Evolutionary conservation across 2,113 vertebrate species (phyloP).

Genomic region (Crotalus tigris): DNA sequence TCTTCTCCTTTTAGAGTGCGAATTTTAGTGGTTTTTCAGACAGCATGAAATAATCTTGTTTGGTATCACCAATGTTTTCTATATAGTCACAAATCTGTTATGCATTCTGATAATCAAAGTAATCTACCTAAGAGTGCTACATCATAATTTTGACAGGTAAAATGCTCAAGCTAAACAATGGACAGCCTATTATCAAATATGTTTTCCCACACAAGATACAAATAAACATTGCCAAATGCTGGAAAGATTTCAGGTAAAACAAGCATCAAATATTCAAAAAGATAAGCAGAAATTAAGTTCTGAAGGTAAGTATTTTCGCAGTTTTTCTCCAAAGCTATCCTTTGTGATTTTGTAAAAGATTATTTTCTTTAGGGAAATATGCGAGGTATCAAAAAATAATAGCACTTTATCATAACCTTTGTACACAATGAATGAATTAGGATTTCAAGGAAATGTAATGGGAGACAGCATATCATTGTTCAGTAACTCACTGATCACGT

Average conservation of each 20-base stretch:
- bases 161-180: background rate
- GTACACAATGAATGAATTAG: conserved; percentile 48
- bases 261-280: conserved; percentile 26
- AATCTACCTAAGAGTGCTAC: background rate
- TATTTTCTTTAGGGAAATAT: conserved; percentile 26
- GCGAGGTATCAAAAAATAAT: background rate
- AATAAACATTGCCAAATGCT: conserved; percentile 9
- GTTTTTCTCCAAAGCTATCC: conserved; percentile 17
- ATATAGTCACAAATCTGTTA: background rate
- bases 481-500: conserved; percentile 30
- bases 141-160: conserved; percentile 7
- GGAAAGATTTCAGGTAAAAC: conserved; percentile 13
- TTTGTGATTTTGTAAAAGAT: conserved; percentile 7
- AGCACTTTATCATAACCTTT: conserved; percentile 26
- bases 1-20: background rate
- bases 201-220: conserved; percentile 8
- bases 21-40: conserved; percentile 18
- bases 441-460: conserved; percentile 35
- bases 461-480: conserved; percentile 49
- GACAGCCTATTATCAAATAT: background rate
- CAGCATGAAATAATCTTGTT: conserved; percentile 1
- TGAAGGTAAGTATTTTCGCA: background rate
- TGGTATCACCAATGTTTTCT: background rate
- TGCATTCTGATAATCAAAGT: background rate
- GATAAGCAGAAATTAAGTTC: conserved; percentile 2